Percentiles rank a stretch among this genome's conserved stretches.
Conservation (phyloP, 2,797 vertebrate species). For the Clangula hyemalis region DNA sequence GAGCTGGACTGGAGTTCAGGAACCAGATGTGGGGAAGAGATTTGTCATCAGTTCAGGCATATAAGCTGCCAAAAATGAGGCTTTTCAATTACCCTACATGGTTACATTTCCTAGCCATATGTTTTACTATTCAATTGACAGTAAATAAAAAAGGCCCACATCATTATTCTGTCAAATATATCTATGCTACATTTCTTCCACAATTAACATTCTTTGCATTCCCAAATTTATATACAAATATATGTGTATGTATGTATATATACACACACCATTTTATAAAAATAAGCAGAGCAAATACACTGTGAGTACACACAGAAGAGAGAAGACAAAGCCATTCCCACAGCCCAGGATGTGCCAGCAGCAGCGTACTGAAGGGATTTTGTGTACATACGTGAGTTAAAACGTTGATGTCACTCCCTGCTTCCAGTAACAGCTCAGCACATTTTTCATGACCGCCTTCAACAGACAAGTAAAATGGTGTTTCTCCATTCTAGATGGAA, state of each 20-base stretch:
- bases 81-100: neutral
- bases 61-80: neutral
- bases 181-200: neutral
- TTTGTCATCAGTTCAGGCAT: neutral
- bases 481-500: slow-evolving; percentile 72
- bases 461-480: slow-evolving; percentile 76
- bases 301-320: neutral
- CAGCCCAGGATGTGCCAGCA: neutral
- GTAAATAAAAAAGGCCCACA: neutral
- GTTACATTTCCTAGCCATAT: neutral
- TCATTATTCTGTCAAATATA: neutral
- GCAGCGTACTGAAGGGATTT: neutral
- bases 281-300: neutral
- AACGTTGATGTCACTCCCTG: slow-evolving; percentile 86
- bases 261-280: neutral
- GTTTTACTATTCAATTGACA: neutral
- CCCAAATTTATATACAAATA: neutral
- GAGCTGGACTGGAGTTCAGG: neutral
- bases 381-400: slow-evolving; percentile 78
- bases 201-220: neutral
- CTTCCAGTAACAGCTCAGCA: slow-evolving; percentile 83
- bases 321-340: neutral
- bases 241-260: neutral
- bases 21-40: neutral
- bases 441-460: slow-evolving; percentile 83